These are phyloP conservation scores for Leptinotarsa rubiginosa DNA, from an alignment of 2,888 invertebrate genomes.

Conservation along the genomic window DNA sequence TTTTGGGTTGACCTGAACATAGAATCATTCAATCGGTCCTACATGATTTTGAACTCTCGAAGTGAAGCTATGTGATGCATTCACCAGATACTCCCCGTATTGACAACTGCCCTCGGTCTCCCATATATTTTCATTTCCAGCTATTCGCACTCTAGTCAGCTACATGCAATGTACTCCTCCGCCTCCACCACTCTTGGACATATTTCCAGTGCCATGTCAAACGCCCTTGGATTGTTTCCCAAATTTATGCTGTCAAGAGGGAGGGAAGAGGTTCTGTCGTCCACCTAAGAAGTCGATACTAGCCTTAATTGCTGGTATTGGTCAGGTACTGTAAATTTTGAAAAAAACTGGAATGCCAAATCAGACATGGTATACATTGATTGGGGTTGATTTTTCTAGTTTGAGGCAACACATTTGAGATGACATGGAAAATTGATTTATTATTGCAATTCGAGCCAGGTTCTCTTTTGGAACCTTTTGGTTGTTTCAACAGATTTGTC, in stretches of 20 bases:
- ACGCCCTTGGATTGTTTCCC: slow-evolving; percentile 82
- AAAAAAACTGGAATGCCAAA: background rate
- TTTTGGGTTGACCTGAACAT: no score
- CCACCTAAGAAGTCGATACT: slow-evolving; percentile 80
- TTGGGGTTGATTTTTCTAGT: no score
- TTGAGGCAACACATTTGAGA: no score
- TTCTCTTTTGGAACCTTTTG: no score
- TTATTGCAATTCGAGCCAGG: no score
- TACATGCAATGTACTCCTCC: slow-evolving; percentile 81
- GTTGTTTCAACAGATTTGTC: no score
- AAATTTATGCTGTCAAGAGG: slow-evolving; percentile 83
- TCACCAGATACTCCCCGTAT: no score
- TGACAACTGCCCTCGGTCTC: background rate
- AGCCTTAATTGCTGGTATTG: slow-evolving; percentile 73
- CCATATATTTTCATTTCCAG: slow-evolving; percentile 50
- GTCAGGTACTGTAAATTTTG: slow-evolving; percentile 66
- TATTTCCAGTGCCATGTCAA: slow-evolving; percentile 78
- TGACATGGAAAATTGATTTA: no score
- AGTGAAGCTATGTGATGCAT: no score
- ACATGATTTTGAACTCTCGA: no score
- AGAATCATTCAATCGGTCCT: no score
- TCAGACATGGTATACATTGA: no score
- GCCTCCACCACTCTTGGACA: slow-evolving; percentile 76
- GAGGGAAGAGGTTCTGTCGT: slow-evolving; percentile 77
- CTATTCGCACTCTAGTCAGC: slow-evolving; percentile 67